phyloP scores from a whole-genome alignment of 2,888 invertebrate genomes.

The Arrhopalites spinosus region DNA sequence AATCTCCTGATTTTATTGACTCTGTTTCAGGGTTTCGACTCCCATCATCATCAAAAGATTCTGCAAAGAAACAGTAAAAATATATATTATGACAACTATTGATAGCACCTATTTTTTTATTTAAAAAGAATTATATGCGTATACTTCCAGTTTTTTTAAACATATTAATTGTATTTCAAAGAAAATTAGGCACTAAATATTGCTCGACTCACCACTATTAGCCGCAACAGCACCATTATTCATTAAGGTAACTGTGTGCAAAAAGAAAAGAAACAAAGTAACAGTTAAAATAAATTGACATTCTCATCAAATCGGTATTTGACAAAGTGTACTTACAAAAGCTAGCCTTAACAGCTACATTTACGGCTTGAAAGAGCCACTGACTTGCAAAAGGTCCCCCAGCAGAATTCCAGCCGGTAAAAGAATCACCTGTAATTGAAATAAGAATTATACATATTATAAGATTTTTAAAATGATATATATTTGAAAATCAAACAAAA shows the following conservation, averaged over 20 bases:
- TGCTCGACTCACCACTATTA: slow-evolving; percentile 14
- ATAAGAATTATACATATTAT: too few species aligned
- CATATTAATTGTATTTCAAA: too few species aligned
- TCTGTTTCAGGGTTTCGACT: slow-evolving; percentile 43
- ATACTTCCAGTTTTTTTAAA: too few species aligned
- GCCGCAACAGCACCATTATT: slow-evolving; percentile 24
- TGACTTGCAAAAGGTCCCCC: slow-evolving; percentile 55
- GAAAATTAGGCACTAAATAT: background rate
- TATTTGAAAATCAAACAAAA: too few species aligned
- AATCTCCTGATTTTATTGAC: slow-evolving; percentile 52
- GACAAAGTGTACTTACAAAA: too few species aligned
- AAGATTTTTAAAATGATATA: too few species aligned
- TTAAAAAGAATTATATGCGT: too few species aligned
- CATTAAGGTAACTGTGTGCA: slow-evolving; percentile 31
- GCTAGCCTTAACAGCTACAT: slow-evolving; percentile 49
- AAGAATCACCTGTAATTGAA: too few species aligned
- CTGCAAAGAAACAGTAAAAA: background rate
- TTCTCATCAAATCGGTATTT: too few species aligned
- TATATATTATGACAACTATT: background rate
- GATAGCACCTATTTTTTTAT: too few species aligned
- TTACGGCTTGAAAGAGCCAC: slow-evolving; percentile 56
- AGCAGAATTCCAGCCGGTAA: slow-evolving; percentile 51
- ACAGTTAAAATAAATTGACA: too few species aligned
- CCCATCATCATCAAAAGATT: background rate
- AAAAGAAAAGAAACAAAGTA: too few species aligned